Percentiles rank a stretch among this genome's conserved stretches.
These are phyloP conservation scores for Belgica antarctica DNA, from an alignment of 2,888 invertebrate species.

Conservation along the genomic window DNA sequence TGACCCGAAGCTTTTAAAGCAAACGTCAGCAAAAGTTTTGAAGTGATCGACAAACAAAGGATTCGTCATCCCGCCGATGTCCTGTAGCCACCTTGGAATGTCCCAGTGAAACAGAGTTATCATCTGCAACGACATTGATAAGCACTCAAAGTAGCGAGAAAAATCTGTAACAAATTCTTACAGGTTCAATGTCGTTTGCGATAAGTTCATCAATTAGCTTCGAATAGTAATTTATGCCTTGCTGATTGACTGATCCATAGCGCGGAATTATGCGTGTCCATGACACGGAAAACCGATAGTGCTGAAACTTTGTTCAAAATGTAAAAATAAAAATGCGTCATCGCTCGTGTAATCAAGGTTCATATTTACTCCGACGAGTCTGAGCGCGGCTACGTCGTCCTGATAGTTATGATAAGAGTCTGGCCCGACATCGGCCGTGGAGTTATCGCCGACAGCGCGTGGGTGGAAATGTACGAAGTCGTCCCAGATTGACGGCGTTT, in stretches of 20 bases:
- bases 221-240: constrained; percentile 25
- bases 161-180: background rate
- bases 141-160: background rate
- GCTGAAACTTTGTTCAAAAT: constrained; percentile 24
- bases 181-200: background rate
- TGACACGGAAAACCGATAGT: constrained; percentile 32
- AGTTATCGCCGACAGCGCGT: constrained; percentile 54
- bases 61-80: constrained; percentile 59
- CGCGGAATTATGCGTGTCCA: constrained; percentile 26
- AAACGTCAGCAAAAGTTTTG: constrained; percentile 56
- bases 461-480: constrained; percentile 54
- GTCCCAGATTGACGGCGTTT: constrained; percentile 66
- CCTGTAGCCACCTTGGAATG: constrained; percentile 57
- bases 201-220: constrained; percentile 31
- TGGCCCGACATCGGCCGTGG: constrained; percentile 64
- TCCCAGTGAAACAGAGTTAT: constrained; percentile 73
- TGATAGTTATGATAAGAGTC: constrained; percentile 64
- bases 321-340: background rate
- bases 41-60: constrained; percentile 56
- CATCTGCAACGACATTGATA: constrained; percentile 52
- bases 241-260: background rate
- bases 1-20: constrained; percentile 56
- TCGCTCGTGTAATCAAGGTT: background rate
- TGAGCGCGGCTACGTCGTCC: constrained; percentile 59
- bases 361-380: constrained; percentile 55